Evolutionary conservation across 1,140 invertebrate species (phyloP).

Genomic region (Spodoptera frugiperda): DNA sequence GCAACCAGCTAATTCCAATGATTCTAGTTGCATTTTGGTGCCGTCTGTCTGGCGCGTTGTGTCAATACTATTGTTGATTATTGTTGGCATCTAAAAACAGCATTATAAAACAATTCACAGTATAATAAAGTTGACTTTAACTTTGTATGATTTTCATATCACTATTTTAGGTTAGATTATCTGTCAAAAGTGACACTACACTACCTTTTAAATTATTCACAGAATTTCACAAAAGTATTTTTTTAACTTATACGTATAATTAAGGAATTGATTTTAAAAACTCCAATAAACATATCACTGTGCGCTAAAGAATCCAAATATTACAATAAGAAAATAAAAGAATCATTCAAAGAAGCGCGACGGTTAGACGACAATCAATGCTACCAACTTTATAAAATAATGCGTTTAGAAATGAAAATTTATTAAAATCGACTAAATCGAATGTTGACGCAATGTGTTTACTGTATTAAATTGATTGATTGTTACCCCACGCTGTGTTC

Average conservation of each 20-base stretch:
- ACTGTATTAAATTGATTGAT: too few species aligned
- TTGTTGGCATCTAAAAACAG: slow-evolving; percentile 77
- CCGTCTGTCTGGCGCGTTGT: slow-evolving; percentile 68
- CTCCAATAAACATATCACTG: neutral
- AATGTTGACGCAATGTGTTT: too few species aligned
- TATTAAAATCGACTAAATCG: neutral
- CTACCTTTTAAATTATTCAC: slow-evolving; percentile 28
- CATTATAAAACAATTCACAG: slow-evolving; percentile 48
- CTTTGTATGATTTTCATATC: slow-evolving; percentile 40
- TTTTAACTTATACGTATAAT: neutral
- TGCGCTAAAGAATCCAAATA: neutral
- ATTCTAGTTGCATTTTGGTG: slow-evolving; percentile 88
- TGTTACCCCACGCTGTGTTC: neutral
- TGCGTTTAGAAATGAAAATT: neutral
- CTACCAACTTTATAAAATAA: neutral
- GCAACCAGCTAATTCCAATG: slow-evolving; percentile 90
- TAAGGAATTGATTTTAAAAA: neutral
- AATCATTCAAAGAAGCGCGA: slow-evolving; percentile 32
- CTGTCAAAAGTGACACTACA: slow-evolving; percentile 47
- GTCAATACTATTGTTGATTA: slow-evolving; percentile 67
- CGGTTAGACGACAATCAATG: slow-evolving; percentile 31
- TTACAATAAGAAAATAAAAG: slow-evolving; percentile 42
- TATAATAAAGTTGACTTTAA: slow-evolving; percentile 33
- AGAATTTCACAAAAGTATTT: neutral
- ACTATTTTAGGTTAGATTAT: slow-evolving; percentile 59